Conservation (phyloP, 1,140 invertebrate genomes). For the Saccostrea glomerata region DNA sequence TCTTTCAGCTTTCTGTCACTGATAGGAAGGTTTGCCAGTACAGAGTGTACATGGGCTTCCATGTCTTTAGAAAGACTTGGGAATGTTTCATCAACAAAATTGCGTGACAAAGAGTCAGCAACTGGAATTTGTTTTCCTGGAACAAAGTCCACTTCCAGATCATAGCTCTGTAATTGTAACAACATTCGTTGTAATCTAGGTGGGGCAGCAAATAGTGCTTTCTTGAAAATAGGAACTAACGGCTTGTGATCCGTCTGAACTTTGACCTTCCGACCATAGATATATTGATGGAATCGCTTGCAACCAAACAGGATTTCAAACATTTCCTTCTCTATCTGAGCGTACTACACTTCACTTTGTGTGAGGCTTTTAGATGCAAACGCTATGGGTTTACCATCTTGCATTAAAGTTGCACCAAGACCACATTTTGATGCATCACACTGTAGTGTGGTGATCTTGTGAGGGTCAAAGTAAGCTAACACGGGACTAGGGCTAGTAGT, state of each 20-base stretch:
- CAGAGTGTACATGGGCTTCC: conserved; percentile 44
- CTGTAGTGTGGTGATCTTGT: conserved; percentile 42
- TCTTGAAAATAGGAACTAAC: too few relatives aligned
- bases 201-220: too few relatives aligned
- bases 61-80: conserved; percentile 40
- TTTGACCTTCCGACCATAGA: too few relatives aligned
- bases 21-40: conserved; percentile 43
- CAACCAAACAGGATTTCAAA: too few relatives aligned
- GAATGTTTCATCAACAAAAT: conserved; percentile 44
- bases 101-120: too few relatives aligned
- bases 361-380: conserved; percentile 78
- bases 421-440: conserved; percentile 68
- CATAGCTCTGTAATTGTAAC: too few relatives aligned
- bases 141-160: too few relatives aligned
- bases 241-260: too few relatives aligned
- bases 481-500: conserved; percentile 28
- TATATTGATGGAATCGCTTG: too few relatives aligned
- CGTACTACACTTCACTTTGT: conserved; percentile 66
- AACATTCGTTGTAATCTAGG: too few relatives aligned
- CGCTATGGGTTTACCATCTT: conserved; percentile 77
- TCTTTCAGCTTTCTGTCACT: conserved; percentile 49
- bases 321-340: too few relatives aligned
- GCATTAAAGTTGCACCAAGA: conserved; percentile 79
- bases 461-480: conserved; percentile 46
- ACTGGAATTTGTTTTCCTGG: too few relatives aligned